Conservation (phyloP, 2,797 vertebrate genomes). For the Chaetophractus vellerosus region DNA sequence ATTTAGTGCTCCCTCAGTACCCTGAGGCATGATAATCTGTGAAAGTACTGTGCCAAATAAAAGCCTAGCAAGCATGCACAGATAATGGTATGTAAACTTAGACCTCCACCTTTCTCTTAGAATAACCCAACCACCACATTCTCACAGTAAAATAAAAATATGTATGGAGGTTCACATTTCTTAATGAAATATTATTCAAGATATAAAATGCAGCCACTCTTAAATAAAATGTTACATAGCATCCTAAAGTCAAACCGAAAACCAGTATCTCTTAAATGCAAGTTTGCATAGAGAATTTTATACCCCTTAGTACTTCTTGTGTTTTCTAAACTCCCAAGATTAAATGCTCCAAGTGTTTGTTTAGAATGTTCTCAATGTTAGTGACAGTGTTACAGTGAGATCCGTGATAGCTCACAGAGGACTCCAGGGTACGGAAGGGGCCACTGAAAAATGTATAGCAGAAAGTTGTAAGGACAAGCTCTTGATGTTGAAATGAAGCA, state of each 20-base stretch:
- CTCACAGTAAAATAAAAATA: constrained; percentile 41
- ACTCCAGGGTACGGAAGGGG: not conserved
- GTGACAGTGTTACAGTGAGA: not conserved
- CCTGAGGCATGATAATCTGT: constrained; percentile 77
- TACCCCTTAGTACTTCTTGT: not conserved
- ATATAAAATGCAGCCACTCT: not conserved
- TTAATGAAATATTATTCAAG: constrained; percentile 29
- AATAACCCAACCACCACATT: not conserved
- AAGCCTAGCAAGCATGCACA: constrained; percentile 72
- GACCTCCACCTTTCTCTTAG: not conserved
- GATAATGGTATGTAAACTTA: constrained; percentile 66
- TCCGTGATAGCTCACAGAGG: not conserved
- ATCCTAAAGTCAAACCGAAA: constrained; percentile 60
- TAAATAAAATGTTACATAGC: not conserved
- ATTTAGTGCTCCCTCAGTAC: constrained; percentile 72
- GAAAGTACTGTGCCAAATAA: constrained; percentile 82
- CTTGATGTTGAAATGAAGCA: not conserved
- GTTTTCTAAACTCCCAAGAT: not conserved
- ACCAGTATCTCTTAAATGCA: not conserved
- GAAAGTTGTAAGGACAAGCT: not conserved
- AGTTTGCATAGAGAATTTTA: not conserved
- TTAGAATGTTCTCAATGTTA: not conserved
- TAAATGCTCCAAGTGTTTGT: not conserved
- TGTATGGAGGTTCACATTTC: constrained; percentile 22
- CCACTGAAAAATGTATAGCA: not conserved